A percentile compares a stretch with the other conserved stretches of the same genome.
These are phyloP conservation scores for Germaria angustata DNA, from an alignment of 2,888 invertebrate species.

Conservation along the genomic window DNA sequence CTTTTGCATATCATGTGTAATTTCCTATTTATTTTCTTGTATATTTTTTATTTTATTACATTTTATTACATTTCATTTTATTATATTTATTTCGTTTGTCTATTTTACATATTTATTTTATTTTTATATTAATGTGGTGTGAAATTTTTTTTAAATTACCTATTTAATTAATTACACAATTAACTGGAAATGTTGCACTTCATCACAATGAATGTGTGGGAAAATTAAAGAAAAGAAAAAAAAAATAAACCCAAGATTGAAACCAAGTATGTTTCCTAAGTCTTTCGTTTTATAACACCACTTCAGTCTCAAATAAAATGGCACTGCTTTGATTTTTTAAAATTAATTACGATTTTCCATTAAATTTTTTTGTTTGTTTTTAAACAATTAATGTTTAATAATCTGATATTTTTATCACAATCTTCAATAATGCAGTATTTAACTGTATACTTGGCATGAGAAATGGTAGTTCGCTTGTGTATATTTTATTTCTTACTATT, in stretches of 20 bases:
- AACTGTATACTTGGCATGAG: not conserved
- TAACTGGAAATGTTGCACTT: not conserved
- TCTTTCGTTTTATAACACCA: not conserved
- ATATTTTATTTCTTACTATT: not conserved
- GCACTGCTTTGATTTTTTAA: not conserved
- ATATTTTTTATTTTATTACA: too few species aligned
- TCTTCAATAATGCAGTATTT: not conserved
- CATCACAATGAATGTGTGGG: conserved; percentile 21
- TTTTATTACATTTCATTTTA: too few species aligned
- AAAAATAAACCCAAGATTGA: not conserved
- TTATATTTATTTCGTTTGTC: too few species aligned
- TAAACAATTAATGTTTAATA: conserved; percentile 28
- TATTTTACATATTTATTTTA: too few species aligned
- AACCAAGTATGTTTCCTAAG: conserved; percentile 24
- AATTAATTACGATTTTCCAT: too few species aligned
- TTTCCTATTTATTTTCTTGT: too few species aligned
- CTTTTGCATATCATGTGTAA: too few species aligned
- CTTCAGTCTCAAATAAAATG: not conserved
- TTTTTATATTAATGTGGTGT: conserved; percentile 3
- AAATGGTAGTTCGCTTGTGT: not conserved
- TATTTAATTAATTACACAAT: conserved; percentile 15
- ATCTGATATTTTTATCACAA: not conserved
- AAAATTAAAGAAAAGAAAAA: not conserved
- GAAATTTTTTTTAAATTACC: not conserved
- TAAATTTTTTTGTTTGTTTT: not conserved